phyloP scores from a whole-genome alignment of 2,888 invertebrate species.

The Lasioglossum figueresi region DNA sequence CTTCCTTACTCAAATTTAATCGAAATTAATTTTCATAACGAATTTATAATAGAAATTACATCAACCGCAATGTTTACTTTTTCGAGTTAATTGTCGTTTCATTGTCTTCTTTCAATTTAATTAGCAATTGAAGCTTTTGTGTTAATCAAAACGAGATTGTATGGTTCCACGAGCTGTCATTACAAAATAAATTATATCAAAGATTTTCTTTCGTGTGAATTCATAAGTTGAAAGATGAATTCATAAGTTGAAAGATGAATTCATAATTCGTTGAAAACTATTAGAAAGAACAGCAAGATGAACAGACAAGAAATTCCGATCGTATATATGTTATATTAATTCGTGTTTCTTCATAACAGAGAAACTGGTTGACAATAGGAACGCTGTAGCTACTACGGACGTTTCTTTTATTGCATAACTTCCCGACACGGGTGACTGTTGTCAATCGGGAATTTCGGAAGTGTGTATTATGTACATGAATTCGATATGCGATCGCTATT shows the following conservation, averaged over 20 bases:
- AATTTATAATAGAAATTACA: neutral
- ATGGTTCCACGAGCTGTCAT: neutral
- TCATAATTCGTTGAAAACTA: neutral
- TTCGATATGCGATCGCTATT: conserved; percentile 6
- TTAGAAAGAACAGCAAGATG: neutral
- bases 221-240: neutral
- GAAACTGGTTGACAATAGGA: neutral
- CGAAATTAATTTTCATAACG: neutral
- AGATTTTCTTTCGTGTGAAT: neutral
- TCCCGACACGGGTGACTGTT: too few species aligned
- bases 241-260: neutral
- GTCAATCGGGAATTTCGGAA: neutral
- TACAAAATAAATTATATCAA: neutral
- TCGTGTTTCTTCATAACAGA: neutral
- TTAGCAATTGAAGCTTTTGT: neutral
- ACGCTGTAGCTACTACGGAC: neutral
- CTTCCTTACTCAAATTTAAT: neutral
- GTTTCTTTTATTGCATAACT: neutral
- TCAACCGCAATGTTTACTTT: neutral
- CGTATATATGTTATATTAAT: neutral
- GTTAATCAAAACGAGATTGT: neutral
- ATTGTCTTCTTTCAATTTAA: neutral
- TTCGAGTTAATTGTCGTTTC: neutral
- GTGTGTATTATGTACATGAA: neutral
- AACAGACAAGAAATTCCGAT: neutral